Evolutionary conservation across 2,113 vertebrate species (phyloP), one percentile per base, ranked within the genome.

Genomic region (Hippocampus barbouri): DNA sequence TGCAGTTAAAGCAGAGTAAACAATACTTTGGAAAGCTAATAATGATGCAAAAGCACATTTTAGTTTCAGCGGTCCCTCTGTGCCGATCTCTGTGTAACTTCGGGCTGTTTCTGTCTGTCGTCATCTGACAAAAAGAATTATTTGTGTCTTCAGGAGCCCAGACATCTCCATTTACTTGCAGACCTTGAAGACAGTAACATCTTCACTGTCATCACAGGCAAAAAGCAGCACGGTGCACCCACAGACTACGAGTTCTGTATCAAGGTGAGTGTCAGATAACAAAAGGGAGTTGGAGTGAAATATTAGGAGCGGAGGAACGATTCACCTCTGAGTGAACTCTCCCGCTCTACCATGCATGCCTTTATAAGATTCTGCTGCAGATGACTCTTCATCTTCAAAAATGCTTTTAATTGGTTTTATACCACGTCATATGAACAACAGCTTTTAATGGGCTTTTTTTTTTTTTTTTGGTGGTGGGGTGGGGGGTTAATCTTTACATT

Each of bases 221-320:
- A 92, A 86, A 99, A 99, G 89, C 88, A 95, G 86, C 94, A 97
- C 74, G 90, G 89, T 12, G 94, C 96, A 0, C 97, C 97, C 30
- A 95, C 96, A 10, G 97, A 99, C 79, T 95, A 91, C 14, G 93
- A 92, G 75, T 96, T 99, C 92, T 97, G 97, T 82, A 95, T 99
- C 85, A 99, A 98, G 95, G 97, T 99, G 92, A 83, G 82, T 65
- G 38, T 70, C 62, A 21, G 59, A 23, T 54, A 69, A 75, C 51
- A 59, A 62, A 27, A 49, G 14, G 25, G 64, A 66, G 72, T 77
- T 61, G 16, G 74, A 70, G 61, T 64, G 43, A 68, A 75, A 73
- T 59, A 49, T 73, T 69, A 56, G 45, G 60, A 64, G 71, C 38
- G 16, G 59, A 64, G 67, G 11, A 66, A 38, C 66, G 66, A 77